phyloP scores from a whole-genome alignment of 2,888 invertebrate genomes.

The Protophormia terraenovae region DNA sequence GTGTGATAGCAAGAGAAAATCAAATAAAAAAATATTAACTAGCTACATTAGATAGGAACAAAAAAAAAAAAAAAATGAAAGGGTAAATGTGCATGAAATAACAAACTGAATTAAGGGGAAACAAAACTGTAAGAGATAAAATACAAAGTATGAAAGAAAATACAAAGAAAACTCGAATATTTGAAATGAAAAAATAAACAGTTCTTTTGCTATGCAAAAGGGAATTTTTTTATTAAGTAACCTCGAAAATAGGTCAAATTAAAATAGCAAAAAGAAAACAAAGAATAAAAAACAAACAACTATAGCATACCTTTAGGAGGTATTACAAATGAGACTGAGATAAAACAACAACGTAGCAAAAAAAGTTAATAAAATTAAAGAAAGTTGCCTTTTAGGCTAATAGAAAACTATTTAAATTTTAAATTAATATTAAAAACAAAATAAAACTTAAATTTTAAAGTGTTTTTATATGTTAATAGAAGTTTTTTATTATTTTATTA shows the following conservation, averaged over 20 bases:
- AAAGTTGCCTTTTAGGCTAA: conserved; percentile 22
- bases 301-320: conserved; percentile 28
- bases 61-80: neutral
- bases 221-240: conserved; percentile 7
- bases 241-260: conserved; percentile 21
- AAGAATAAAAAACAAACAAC: too few species aligned
- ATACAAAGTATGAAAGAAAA: neutral
- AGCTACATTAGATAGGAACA: neutral
- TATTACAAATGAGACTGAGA: neutral
- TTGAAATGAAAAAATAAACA: neutral
- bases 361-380: conserved; percentile 19
- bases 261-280: neutral
- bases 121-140: too few species aligned
- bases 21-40: too few species aligned
- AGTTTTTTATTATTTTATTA: too few species aligned
- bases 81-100: neutral
- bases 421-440: too few species aligned
- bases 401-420: conserved; percentile 3
- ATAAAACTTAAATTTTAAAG: too few species aligned
- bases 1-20: too few species aligned
- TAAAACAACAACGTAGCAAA: neutral
- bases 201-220: neutral
- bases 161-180: neutral
- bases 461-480: too few species aligned
- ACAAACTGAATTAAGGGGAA: too few species aligned